phyloP scores from a whole-genome alignment of 2,888 invertebrate genomes.

The Drepanosiphum platanoidis region DNA sequence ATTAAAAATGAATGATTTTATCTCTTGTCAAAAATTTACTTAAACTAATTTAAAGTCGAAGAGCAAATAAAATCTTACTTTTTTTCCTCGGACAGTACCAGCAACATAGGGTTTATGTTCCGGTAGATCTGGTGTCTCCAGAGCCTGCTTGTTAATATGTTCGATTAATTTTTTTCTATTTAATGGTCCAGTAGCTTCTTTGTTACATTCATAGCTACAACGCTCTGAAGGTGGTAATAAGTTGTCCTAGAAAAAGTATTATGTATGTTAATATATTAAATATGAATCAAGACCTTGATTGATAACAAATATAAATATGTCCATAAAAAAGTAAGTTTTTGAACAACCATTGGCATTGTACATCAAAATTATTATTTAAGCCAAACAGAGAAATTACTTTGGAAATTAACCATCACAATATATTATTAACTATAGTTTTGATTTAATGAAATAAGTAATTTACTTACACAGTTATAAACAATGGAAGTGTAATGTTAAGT shows the following conservation, averaged over 20 bases:
- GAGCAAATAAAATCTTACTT: slow-evolving; percentile 71
- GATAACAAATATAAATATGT: not conserved
- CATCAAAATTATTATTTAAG: not conserved
- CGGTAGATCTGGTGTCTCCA: slow-evolving; percentile 96
- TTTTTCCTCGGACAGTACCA: slow-evolving; percentile 90
- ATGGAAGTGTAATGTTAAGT: not conserved
- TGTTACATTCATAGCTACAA: slow-evolving; percentile 94
- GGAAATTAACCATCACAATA: too few species aligned
- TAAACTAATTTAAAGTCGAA: not conserved
- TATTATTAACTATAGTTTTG: not conserved
- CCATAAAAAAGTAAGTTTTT: not conserved
- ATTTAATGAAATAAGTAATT: not conserved
- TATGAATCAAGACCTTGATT: not conserved
- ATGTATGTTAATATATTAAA: slow-evolving; percentile 44
- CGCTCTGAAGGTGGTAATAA: slow-evolving; percentile 96
- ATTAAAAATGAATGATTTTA: too few species aligned
- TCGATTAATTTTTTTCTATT: slow-evolving; percentile 94
- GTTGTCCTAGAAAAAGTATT: slow-evolving; percentile 78
- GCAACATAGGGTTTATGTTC: slow-evolving; percentile 93
- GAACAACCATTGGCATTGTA: not conserved
- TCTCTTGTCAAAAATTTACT: not conserved
- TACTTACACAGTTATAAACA: not conserved
- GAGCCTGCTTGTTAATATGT: slow-evolving; percentile 97
- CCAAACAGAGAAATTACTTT: too few species aligned
- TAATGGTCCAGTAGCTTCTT: slow-evolving; percentile 93